A percentile compares a stretch with the other conserved stretches of the same genome.
These are phyloP conservation scores for Plodia interpunctella DNA, from an alignment of 1,140 invertebrate species.

Conservation along the genomic window DNA sequence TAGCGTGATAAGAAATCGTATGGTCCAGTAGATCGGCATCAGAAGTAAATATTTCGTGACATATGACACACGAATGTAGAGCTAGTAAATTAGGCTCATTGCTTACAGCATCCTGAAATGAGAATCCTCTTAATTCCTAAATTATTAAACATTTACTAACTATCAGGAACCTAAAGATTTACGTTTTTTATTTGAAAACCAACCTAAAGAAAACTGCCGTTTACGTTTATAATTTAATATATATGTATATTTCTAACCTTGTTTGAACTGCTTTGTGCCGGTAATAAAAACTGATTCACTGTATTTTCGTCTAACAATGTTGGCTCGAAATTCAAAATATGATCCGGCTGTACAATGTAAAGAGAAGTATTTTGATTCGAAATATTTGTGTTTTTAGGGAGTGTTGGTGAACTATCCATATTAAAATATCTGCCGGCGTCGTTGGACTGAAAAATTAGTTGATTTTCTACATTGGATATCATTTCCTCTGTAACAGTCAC, in stretches of 20 bases:
- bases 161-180: too few species aligned
- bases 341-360: conserved; percentile 43
- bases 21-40: conserved; percentile 65
- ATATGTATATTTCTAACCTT: conserved; percentile 31
- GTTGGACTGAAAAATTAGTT: conserved; percentile 47
- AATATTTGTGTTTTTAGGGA: conserved; percentile 18
- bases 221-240: too few species aligned
- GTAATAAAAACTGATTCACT: conserved; percentile 63
- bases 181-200: too few species aligned
- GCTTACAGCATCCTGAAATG: neutral
- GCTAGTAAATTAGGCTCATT: conserved; percentile 51
- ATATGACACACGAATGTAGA: conserved; percentile 59
- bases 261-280: conserved; percentile 32
- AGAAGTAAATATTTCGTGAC: conserved; percentile 64
- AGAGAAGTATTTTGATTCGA: conserved; percentile 31
- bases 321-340: conserved; percentile 50
- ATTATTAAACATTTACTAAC: neutral
- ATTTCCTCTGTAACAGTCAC: conserved; percentile 34
- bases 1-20: conserved; percentile 55
- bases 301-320: conserved; percentile 60
- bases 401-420: conserved; percentile 33
- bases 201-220: too few species aligned
- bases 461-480: conserved; percentile 42
- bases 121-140: too few species aligned
- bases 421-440: conserved; percentile 45